Evolutionary conservation across 2,888 invertebrate species (phyloP).

Genomic region (Fissipunctia ypsillon): DNA sequence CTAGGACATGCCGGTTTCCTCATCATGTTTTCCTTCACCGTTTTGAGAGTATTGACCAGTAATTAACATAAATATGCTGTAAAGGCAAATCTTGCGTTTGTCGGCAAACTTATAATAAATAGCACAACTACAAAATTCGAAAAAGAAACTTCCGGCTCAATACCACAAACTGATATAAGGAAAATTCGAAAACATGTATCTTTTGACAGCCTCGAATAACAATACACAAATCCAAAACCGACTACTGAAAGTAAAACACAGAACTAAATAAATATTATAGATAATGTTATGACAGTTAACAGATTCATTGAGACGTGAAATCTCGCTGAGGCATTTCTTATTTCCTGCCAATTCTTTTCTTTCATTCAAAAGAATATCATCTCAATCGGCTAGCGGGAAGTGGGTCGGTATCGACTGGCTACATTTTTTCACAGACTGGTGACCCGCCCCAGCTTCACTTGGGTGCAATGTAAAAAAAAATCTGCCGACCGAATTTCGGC

Average conservation of each 20-base stretch:
- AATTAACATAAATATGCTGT: background rate
- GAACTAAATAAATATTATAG: background rate
- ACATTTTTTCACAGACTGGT: slow-evolving; percentile 1
- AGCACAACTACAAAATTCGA: background rate
- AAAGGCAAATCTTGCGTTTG: background rate
- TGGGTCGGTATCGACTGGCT: slow-evolving; percentile 22
- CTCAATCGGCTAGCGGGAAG: slow-evolving; percentile 25
- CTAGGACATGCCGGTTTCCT: no score
- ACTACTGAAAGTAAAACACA: background rate
- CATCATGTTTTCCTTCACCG: no score
- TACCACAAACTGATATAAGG: background rate
- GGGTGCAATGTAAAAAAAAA: background rate
- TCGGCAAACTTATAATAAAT: background rate
- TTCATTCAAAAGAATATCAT: slow-evolving; percentile 21
- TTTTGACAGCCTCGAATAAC: background rate
- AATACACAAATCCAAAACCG: background rate
- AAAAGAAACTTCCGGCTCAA: background rate
- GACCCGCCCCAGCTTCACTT: no score
- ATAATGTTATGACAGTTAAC: slow-evolving; percentile 25
- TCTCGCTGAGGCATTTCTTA: slow-evolving; percentile 19
- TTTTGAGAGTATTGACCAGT: no score
- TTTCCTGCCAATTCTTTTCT: slow-evolving; percentile 27
- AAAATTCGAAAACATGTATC: background rate
- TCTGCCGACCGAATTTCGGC: background rate
- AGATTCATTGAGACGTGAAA: slow-evolving; percentile 32